phyloP scores from a whole-genome alignment of 2,797 vertebrate species.

The Hoplostethus mediterraneus region DNA sequence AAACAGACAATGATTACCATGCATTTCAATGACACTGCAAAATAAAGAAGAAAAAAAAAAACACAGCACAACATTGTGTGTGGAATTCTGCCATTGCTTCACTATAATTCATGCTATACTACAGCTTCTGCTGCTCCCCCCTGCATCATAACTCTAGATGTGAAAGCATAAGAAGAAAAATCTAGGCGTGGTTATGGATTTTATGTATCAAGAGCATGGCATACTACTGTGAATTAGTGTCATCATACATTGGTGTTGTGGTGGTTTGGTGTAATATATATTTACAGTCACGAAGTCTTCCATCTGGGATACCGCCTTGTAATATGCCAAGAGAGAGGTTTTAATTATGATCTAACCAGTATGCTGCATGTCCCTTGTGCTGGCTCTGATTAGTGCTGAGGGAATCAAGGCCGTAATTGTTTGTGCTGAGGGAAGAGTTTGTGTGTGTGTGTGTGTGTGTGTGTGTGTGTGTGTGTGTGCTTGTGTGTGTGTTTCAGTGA shows the following conservation, averaged over 20 bases:
- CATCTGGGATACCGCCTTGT: constrained; percentile 74
- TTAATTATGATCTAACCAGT: constrained; percentile 86
- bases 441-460: not conserved
- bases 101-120: too few relatives aligned
- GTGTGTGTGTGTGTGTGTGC: constrained; percentile 38
- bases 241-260: constrained; percentile 39
- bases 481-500: constrained; percentile 44
- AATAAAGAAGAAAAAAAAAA: not conserved
- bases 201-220: constrained; percentile 11
- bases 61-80: too few relatives aligned
- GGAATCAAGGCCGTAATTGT: constrained; percentile 86
- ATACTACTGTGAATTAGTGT: constrained; percentile 20
- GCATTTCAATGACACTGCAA: not conserved
- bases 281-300: constrained; percentile 73
- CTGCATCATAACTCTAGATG: not conserved
- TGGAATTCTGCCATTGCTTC: too few relatives aligned
- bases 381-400: constrained; percentile 84
- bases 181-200: constrained; percentile 1
- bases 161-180: not conserved
- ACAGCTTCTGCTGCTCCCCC: not conserved
- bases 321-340: constrained; percentile 85
- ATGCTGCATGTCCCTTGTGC: constrained; percentile 80
- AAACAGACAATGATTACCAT: not conserved
- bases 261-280: constrained; percentile 69
- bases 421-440: constrained; percentile 67